Percentiles rank a stretch among this genome's conserved stretches.
Evolutionary conservation across 2,113 vertebrate species (phyloP).

Genomic region (Atlantisia rogersi): DNA sequence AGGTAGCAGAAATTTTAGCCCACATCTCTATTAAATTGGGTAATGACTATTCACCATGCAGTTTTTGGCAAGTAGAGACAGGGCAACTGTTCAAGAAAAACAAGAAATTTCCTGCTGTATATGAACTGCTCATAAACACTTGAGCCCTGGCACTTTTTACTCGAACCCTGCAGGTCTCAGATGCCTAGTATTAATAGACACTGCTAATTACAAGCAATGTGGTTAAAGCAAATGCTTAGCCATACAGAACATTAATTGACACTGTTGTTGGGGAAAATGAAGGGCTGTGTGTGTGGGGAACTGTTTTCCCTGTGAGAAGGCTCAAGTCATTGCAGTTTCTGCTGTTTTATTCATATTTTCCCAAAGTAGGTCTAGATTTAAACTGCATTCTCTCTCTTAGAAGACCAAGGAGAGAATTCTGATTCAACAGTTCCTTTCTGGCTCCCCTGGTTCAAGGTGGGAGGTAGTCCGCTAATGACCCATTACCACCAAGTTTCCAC

Average conservation of each 20-base stretch:
- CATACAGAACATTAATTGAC: slow-evolving; percentile 23
- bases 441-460: slow-evolving; percentile 33
- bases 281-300: not conserved
- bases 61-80: slow-evolving; percentile 50
- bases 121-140: slow-evolving; percentile 69
- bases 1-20: slow-evolving; percentile 61
- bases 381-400: not conserved
- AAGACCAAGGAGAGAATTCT: not conserved
- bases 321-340: not conserved
- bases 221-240: slow-evolving; percentile 40
- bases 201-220: slow-evolving; percentile 55
- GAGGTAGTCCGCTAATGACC: not conserved
- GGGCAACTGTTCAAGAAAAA: slow-evolving; percentile 64
- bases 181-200: slow-evolving; percentile 57
- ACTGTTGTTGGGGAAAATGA: not conserved
- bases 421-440: slow-evolving; percentile 16
- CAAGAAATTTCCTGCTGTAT: slow-evolving; percentile 65
- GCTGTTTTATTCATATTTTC: slow-evolving; percentile 9
- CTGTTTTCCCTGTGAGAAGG: not conserved
- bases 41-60: slow-evolving; percentile 56
- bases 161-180: slow-evolving; percentile 37
- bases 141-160: slow-evolving; percentile 54
- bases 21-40: slow-evolving; percentile 57
- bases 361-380: slow-evolving; percentile 7
- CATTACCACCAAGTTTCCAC: not conserved